Percentiles rank a stretch among this genome's conserved stretches.
Conservation (phyloP, 2,888 invertebrate genomes). For the Marasmarcha lunaedactyla region DNA sequence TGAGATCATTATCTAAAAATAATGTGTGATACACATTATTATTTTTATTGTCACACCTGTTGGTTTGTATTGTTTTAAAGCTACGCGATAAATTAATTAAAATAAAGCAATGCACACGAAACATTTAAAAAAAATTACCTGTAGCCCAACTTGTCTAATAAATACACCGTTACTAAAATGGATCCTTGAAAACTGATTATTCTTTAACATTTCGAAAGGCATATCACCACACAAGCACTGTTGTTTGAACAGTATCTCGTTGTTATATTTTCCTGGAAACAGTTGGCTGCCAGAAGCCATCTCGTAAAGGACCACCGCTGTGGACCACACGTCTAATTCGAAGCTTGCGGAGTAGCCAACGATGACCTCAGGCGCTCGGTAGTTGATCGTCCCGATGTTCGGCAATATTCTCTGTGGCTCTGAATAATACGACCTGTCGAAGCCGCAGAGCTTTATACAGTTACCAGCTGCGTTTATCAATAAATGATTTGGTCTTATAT, state of each 20-base stretch:
- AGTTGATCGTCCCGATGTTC: conserved; percentile 24
- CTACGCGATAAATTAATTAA: too few species aligned
- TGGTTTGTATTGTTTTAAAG: too few species aligned
- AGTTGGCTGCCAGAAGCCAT: conserved; percentile 30
- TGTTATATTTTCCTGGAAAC: conserved; percentile 26
- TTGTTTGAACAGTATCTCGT: conserved; percentile 33
- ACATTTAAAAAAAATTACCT: too few species aligned
- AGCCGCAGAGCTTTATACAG: conserved; percentile 38
- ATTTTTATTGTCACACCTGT: too few species aligned
- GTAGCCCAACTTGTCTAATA: conserved; percentile 14
- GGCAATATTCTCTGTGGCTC: conserved; percentile 11
- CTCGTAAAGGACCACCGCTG: conserved; percentile 36
- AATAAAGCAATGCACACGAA: too few species aligned
- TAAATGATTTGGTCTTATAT: conserved; percentile 42
- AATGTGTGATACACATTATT: too few species aligned
- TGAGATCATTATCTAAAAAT: too few species aligned
- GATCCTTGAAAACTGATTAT: conserved; percentile 15
- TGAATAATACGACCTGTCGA: conserved; percentile 27
- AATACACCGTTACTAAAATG: conserved; percentile 26
- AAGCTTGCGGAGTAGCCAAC: conserved; percentile 29
- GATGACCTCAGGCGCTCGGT: conserved; percentile 43
- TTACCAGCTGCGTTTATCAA: conserved; percentile 24
- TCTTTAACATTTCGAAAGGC: conserved; percentile 25
- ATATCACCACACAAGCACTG: conserved; percentile 27
- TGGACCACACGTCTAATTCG: conserved; percentile 42